Conservation (phyloP, 2,113 vertebrate genomes). For the Mastomys coucha region DNA sequence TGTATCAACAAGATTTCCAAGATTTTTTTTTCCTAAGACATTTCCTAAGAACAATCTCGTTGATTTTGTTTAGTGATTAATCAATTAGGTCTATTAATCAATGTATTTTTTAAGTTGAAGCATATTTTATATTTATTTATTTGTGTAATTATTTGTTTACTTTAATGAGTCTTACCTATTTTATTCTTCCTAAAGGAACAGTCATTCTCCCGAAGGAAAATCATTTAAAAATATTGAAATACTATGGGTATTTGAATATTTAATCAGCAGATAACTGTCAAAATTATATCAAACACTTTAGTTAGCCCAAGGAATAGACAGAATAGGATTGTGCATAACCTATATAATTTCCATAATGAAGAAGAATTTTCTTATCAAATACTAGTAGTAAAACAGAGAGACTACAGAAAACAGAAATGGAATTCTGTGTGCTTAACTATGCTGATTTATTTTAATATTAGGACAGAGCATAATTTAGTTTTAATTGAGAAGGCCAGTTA, state of each 20-base stretch:
- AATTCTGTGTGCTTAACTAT: neutral
- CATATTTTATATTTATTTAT: neutral
- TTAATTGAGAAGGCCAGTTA: neutral
- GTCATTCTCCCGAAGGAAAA: neutral
- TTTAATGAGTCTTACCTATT: neutral
- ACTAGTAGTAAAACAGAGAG: neutral
- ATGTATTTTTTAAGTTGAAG: neutral
- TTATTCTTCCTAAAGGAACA: neutral
- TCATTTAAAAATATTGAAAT: neutral
- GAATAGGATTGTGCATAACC: neutral
- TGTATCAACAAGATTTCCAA: neutral
- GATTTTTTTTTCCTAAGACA: conserved; percentile 23
- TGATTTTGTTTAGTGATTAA: neutral
- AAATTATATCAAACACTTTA: neutral
- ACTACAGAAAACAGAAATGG: neutral
- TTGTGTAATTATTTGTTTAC: neutral
- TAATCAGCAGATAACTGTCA: neutral
- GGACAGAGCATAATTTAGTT: neutral
- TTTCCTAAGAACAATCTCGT: conserved; percentile 37
- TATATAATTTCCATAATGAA: neutral
- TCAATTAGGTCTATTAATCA: neutral
- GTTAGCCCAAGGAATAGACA: neutral
- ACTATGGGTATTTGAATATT: neutral
- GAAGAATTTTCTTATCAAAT: neutral
- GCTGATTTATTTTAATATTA: neutral